phyloP scores from a whole-genome alignment of 2,797 vertebrate genomes.

The Sorex maritimensis region DNA sequence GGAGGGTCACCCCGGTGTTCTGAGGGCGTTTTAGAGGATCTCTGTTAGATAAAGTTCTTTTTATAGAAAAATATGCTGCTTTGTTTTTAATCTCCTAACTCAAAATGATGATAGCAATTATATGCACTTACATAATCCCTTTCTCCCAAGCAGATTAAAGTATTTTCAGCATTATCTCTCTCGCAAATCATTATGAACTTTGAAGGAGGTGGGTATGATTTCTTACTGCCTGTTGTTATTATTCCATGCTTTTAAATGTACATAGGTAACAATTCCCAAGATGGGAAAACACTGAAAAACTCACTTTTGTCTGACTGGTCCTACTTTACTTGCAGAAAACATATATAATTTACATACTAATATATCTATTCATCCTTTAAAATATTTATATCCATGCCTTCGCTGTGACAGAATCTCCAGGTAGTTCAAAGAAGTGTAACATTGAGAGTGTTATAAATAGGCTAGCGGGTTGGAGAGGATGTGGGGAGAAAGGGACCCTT shows the following conservation, averaged over 20 bases:
- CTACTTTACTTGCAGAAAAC: background rate
- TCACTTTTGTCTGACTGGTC: background rate
- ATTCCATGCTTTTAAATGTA: background rate
- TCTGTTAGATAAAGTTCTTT: conserved; percentile 55
- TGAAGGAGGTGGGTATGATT: background rate
- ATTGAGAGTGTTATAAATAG: background rate
- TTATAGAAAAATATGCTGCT: conserved; percentile 43
- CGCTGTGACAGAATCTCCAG: background rate
- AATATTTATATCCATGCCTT: background rate
- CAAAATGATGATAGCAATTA: conserved; percentile 13
- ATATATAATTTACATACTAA: background rate
- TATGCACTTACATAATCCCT: background rate
- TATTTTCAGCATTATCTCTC: background rate
- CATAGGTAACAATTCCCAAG: background rate
- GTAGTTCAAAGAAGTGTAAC: background rate
- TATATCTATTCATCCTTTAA: background rate
- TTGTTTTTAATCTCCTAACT: conserved; percentile 53
- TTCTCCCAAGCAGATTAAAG: background rate
- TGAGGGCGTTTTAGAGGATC: conserved; percentile 27
- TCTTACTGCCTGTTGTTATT: background rate
- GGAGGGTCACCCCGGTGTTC: conserved; percentile 10
- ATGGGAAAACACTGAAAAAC: background rate
- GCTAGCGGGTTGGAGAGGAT: too few species aligned
- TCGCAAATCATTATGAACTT: background rate
- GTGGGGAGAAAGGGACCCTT: too few species aligned